A percentile compares a stretch with the other conserved stretches of the same genome.
Evolutionary conservation across 2,888 invertebrate species (phyloP).

Genomic region (Cheilosia variabilis): DNA sequence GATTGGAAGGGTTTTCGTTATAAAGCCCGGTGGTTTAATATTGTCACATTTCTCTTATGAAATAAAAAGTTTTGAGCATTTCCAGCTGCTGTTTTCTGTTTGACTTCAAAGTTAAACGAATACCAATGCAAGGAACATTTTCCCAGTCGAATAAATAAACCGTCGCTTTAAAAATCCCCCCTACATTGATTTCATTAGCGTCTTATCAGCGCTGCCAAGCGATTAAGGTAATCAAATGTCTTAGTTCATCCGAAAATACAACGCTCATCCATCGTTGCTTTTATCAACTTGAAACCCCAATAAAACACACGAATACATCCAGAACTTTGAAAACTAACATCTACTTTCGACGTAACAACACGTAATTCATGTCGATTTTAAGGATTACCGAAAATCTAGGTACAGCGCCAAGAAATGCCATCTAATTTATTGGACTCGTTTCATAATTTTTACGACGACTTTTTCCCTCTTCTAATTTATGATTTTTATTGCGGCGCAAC

Average conservation of each 20-base stretch:
- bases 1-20: too few relatives aligned
- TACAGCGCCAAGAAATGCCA: neutral
- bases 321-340: neutral
- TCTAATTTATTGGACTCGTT: constrained; percentile 1
- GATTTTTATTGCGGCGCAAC: neutral
- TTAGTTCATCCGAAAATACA: neutral
- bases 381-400: neutral
- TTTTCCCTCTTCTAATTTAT: neutral
- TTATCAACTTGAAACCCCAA: neutral
- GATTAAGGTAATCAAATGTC: neutral
- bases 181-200: neutral
- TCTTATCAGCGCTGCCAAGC: neutral
- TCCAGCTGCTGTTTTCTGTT: too few relatives aligned
- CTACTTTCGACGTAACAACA: neutral
- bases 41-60: too few relatives aligned
- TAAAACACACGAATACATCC: neutral
- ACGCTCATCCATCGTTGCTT: neutral
- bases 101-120: too few relatives aligned
- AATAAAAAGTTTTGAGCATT: too few relatives aligned
- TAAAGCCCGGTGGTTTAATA: too few relatives aligned
- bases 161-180: neutral
- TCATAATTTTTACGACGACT: neutral
- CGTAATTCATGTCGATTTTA: neutral
- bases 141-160: too few relatives aligned
- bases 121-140: too few relatives aligned